Evolutionary conservation across 2,797 vertebrate genomes (phyloP).

Genomic region (Momotus momota): DNA sequence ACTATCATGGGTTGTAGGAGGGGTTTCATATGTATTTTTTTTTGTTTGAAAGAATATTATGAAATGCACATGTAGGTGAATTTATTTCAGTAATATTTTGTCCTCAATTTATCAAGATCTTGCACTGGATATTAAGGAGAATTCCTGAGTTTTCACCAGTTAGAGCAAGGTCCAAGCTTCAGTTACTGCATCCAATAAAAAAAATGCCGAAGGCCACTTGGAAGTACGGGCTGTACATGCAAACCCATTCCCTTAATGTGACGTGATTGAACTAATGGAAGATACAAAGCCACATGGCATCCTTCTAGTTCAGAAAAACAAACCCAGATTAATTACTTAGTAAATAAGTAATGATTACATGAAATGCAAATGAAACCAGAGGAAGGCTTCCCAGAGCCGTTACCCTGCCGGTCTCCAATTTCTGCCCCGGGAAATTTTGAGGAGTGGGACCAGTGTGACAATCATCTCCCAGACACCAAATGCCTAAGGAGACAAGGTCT

Average conservation of each 20-base stretch:
- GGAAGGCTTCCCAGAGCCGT: neutral
- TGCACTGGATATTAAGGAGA: neutral
- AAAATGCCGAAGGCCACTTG: neutral
- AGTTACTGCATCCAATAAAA: neutral
- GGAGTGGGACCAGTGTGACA: neutral
- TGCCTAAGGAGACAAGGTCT: neutral
- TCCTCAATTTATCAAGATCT: neutral
- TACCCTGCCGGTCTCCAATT: neutral
- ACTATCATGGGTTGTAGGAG: neutral
- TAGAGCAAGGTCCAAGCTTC: neutral
- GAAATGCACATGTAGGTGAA: neutral
- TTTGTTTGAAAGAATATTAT: neutral
- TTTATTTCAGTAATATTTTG: neutral
- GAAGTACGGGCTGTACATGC: neutral
- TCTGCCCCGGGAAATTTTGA: neutral
- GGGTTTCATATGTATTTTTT: neutral
- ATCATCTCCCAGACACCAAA: neutral
- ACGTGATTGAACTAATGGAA: conserved; percentile 32
- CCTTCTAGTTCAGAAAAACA: conserved; percentile 27
- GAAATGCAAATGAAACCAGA: neutral
- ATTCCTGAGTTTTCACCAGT: neutral
- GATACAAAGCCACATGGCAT: neutral
- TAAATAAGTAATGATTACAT: neutral
- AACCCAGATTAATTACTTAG: neutral
- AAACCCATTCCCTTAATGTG: conserved; percentile 16